Base-by-base conservation (phyloP, 1,140 invertebrate species). In the Heterodera carotae region DNA sequence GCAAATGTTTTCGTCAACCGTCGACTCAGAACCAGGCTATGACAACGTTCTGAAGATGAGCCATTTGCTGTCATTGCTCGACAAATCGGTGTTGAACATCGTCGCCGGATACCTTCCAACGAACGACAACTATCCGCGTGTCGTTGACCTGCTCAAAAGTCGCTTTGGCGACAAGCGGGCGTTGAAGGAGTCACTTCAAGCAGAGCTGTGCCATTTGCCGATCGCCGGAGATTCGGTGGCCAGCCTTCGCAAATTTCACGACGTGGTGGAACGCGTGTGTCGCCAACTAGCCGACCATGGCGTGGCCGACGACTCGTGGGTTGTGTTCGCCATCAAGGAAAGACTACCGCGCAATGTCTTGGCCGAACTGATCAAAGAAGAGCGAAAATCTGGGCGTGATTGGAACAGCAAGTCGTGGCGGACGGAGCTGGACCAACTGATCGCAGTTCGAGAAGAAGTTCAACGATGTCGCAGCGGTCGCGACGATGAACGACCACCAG, bases 1-100 rank as follows among this genome's bases (percentile, higher is more conserved):
- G 62, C 62, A 64, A 64, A 64, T 64, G 62, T 64, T 64, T 64
- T 64, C 62, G 62, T 64, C 62, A 15, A 67, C 64, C 15, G 64
- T 67, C 64, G 7, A 67, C 36, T 34, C 31, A 15, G 64, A 67
- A 15, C 64, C 64, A 8, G 36, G 64, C 36, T 67, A 67, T 15
- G 36, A 39, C 36, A 67, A 67, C 36, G 62, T 64, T 4, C 36
- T 39, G 10, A 39, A 39, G 36, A 39, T 39, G 36, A 39, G 4
- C 36, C 36, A 39, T 10, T 10, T 39, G 10, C 36, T 39, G 36
- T 39, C 36, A 39, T 39, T 39, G 36, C 36, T 39, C 4, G 36
- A 39, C 36, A 4, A 10, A 39, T 39, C 36, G 10, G 36, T 39
- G 36, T 10, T 5, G 36, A 39, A 39, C 36, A 10, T 39, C 36